Base-by-base conservation (phyloP, 2,797 vertebrate genomes). In the Choloepus didactylus region DNA sequence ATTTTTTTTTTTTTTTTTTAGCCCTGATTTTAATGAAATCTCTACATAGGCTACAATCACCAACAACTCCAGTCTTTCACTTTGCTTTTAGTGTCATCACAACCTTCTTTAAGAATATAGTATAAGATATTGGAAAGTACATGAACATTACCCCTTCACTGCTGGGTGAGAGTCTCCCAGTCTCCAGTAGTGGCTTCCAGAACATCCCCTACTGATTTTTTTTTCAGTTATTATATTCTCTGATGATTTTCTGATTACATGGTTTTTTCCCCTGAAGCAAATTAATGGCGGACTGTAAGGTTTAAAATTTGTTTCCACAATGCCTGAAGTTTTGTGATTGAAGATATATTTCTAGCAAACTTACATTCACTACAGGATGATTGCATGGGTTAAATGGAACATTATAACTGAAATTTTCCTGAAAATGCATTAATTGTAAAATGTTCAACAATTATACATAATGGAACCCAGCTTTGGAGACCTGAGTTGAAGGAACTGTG, bases 361-460 rank as follows among this genome's bases (percentile, higher is more conserved):
- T 87, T 86, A 87, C 2, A 69, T 89, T 73, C 41, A 80, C 64
- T 84, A 59, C 77, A 76, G 44, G 82, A 85, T 91, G 14, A 41
- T 21, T 92, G 6, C 76, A 76, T 64, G 66, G 12, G 16, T 81
- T 51, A 87, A 91, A 83, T 95, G 29, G 16, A 93, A 96, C 88
- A 92, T 90, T 72, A 51, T 67, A 46, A 86, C 14, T 62, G 0
- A 93, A 56, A 23, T 87, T 87, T 95, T 87, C 38, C 31, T 93
- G 44, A 62, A 93, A 96, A 49, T 10, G 72, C 27, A 75, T 72
- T 75, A 89, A 91, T 23, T 84, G 5, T 76, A 84, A 95, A 88
- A 35, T 86, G 25, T 88, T 95, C 83, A 96, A 94, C n/a, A 93
- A 76, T 92, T 81, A 87, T 89, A 91, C 96, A 87, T 95, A 92